Evolutionary conservation across 2,888 invertebrate species (phyloP).

Genomic region (Morpho helenor): DNA sequence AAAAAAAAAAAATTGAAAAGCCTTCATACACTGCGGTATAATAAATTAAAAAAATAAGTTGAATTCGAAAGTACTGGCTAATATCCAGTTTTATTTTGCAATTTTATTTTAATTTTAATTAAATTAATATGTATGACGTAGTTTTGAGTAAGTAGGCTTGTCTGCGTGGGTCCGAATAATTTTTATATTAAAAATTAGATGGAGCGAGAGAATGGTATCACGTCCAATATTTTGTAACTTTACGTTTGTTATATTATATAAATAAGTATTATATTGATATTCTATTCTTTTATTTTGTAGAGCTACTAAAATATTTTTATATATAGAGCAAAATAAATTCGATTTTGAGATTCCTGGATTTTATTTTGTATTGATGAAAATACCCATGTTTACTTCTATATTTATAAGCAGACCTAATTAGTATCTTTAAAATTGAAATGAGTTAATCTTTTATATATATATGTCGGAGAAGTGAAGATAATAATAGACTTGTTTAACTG

Average conservation of each 20-base stretch:
- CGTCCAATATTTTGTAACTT: constrained; percentile 64
- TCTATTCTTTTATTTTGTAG: constrained; percentile 69
- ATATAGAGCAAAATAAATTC: constrained; percentile 70
- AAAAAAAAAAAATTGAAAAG: too few species aligned
- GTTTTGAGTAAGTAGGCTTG: constrained; percentile 34
- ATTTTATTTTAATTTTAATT: constrained; percentile 10
- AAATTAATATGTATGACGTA: constrained; percentile 37
- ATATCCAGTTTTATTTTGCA: constrained; percentile 6
- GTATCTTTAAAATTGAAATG: too few species aligned
- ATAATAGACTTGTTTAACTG: too few species aligned
- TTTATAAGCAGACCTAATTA: too few species aligned
- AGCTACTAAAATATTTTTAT: constrained; percentile 66
- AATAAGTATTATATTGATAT: constrained; percentile 72
- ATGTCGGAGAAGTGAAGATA: too few species aligned
- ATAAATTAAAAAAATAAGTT: background rate
- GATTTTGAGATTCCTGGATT: constrained; percentile 49
- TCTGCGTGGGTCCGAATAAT: constrained; percentile 60
- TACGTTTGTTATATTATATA: constrained; percentile 60
- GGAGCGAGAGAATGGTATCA: constrained; percentile 62
- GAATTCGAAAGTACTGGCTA: background rate
- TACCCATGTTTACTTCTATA: background rate
- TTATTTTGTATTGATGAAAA: constrained; percentile 15
- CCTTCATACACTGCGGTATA: background rate
- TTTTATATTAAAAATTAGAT: constrained; percentile 76
- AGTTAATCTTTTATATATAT: too few species aligned